phyloP scores from a whole-genome alignment of 2,888 invertebrate species.

The Drosophila yooni region DNA sequence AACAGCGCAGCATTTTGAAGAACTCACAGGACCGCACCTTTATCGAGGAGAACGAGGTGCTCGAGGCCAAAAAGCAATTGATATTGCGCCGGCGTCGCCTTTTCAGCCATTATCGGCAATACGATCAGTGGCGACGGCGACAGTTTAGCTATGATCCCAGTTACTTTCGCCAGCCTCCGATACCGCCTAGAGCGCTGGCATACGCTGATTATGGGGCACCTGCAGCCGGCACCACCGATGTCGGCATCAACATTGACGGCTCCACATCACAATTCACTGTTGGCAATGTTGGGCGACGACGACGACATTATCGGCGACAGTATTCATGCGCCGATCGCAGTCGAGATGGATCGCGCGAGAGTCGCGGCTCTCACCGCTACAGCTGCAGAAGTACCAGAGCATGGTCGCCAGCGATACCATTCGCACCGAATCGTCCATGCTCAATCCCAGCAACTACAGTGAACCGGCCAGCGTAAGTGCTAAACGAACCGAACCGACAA shows the following conservation, averaged over 20 bases:
- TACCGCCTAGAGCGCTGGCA: conserved; percentile 69
- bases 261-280: conserved; percentile 14
- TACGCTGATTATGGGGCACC: conserved; percentile 62
- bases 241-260: conserved; percentile 48
- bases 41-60: conserved; percentile 80
- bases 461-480: conserved; percentile 83
- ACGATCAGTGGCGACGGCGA: conserved; percentile 84
- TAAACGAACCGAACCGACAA: conserved; percentile 23
- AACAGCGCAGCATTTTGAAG: conserved; percentile 82
- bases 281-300: conserved; percentile 79
- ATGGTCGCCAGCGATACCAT: conserved; percentile 79
- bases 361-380: conserved; percentile 80
- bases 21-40: conserved; percentile 80
- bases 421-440: conserved; percentile 76
- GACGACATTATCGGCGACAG: conserved; percentile 84
- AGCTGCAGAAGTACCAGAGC: conserved; percentile 71
- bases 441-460: conserved; percentile 78
- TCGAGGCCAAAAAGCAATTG: conserved; percentile 83
- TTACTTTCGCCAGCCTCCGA: conserved; percentile 82
- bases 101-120: conserved; percentile 84
- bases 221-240: conserved; percentile 36
- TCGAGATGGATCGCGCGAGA: conserved; percentile 83
- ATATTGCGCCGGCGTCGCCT: conserved; percentile 83
- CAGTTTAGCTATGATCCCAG: conserved; percentile 85
- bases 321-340: conserved; percentile 84